A percentile compares a stretch with the other conserved stretches of the same genome.
Conservation (phyloP, 2,113 vertebrate species). For the Emydura subglobosa region DNA sequence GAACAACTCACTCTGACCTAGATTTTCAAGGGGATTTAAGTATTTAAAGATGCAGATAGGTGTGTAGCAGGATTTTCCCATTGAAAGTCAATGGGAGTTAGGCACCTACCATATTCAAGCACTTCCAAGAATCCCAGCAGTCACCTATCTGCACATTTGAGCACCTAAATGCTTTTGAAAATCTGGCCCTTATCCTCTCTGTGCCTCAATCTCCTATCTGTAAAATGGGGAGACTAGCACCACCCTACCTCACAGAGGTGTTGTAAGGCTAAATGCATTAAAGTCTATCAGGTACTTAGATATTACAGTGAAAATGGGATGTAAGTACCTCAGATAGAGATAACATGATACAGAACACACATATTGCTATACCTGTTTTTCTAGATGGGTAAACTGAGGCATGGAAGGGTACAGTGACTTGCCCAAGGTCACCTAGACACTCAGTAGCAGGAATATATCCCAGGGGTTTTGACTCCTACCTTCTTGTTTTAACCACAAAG, state of each 20-base stretch:
- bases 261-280: accelerated
- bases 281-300: neutral
- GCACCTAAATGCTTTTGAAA: neutral
- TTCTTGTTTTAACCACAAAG: neutral
- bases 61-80: no score
- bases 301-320: neutral
- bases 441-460: neutral
- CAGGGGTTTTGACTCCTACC: neutral
- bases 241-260: neutral
- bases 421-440: neutral
- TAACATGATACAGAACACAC: neutral
- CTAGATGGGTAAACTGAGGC: neutral
- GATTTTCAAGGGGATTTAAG: neutral
- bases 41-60: neutral
- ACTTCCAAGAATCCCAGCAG: neutral
- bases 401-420: neutral
- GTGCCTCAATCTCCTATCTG: neutral
- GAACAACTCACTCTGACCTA: neutral
- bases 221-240: neutral
- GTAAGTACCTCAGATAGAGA: neutral
- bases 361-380: neutral
- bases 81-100: neutral
- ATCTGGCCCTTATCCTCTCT: neutral
- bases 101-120: neutral
- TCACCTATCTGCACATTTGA: neutral